These are phyloP conservation scores for Ceyx margarethae DNA, from an alignment of 2,113 vertebrate species.

Conservation along the genomic window DNA sequence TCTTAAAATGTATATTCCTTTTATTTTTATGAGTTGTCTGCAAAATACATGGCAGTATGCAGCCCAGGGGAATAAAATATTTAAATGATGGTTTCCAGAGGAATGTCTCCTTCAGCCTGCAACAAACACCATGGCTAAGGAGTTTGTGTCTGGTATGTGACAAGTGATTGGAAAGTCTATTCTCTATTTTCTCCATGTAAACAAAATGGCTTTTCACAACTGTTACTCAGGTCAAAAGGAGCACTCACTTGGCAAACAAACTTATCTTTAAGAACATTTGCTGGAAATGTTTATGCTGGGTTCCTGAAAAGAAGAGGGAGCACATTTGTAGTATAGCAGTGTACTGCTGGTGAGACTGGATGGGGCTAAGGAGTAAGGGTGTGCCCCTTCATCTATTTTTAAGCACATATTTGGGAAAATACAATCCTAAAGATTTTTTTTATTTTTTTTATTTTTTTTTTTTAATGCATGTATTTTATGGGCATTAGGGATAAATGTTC, in stretches of 20 bases:
- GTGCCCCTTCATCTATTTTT: background rate
- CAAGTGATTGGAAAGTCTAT: constrained; percentile 23
- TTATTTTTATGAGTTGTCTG: constrained; percentile 8
- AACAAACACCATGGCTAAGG: background rate
- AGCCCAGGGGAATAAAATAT: background rate
- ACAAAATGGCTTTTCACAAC: constrained; percentile 22
- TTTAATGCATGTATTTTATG: background rate
- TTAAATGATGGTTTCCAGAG: constrained; percentile 10
- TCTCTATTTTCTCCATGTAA: background rate
- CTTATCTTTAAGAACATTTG: constrained; percentile 11
- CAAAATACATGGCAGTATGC: background rate
- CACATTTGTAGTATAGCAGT: background rate
- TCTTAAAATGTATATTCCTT: background rate
- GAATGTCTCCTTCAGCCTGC: background rate
- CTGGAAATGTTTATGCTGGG: constrained; percentile 11
- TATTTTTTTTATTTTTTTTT: background rate
- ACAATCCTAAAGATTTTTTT: background rate
- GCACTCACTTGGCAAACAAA: constrained; percentile 7
- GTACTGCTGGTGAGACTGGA: background rate
- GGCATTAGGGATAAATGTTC: background rate
- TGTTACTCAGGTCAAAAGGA: constrained; percentile 5
- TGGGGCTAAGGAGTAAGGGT: background rate
- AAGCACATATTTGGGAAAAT: background rate
- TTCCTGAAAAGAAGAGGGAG: constrained; percentile 1
- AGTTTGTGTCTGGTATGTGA: background rate